Evolutionary conservation across 2,888 invertebrate genomes (phyloP).

Genomic region (Rhodophaea formosa): DNA sequence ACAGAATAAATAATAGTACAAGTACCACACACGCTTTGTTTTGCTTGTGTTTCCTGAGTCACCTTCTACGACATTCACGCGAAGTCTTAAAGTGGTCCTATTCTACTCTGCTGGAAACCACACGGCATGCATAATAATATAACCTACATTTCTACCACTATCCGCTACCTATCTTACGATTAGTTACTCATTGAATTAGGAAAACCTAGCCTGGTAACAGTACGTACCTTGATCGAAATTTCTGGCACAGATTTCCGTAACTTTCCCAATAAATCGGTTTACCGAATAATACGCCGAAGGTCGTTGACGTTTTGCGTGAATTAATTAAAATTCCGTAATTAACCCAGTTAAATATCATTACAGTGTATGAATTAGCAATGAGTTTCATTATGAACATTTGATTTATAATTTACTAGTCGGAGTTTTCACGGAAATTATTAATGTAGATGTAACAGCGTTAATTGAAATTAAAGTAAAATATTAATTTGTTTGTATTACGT

Average conservation of each 20-base stretch:
- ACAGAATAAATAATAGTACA: too few species aligned
- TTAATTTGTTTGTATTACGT: not conserved
- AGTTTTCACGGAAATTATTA: not conserved
- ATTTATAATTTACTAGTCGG: conserved; percentile 11
- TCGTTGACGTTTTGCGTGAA: conserved; percentile 3
- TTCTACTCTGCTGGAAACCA: too few species aligned
- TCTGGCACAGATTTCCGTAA: not conserved
- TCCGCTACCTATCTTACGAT: too few species aligned
- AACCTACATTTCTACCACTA: too few species aligned
- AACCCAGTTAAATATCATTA: conserved; percentile 13
- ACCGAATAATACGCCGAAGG: not conserved
- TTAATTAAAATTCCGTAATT: conserved; percentile 11
- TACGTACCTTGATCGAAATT: not conserved
- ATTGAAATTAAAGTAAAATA: not conserved
- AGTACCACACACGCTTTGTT: too few species aligned
- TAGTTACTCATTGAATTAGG: too few species aligned
- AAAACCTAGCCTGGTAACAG: too few species aligned
- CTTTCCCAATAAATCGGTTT: not conserved
- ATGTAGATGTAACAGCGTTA: not conserved
- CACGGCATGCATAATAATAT: too few species aligned
- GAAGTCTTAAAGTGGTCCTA: too few species aligned
- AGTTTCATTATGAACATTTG: conserved; percentile 13
- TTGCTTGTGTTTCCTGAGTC: too few species aligned
- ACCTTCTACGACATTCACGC: too few species aligned
- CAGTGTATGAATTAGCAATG: conserved; percentile 11